Base-by-base conservation (phyloP, 2,797 vertebrate genomes). In the Chelon labrosus region DNA sequence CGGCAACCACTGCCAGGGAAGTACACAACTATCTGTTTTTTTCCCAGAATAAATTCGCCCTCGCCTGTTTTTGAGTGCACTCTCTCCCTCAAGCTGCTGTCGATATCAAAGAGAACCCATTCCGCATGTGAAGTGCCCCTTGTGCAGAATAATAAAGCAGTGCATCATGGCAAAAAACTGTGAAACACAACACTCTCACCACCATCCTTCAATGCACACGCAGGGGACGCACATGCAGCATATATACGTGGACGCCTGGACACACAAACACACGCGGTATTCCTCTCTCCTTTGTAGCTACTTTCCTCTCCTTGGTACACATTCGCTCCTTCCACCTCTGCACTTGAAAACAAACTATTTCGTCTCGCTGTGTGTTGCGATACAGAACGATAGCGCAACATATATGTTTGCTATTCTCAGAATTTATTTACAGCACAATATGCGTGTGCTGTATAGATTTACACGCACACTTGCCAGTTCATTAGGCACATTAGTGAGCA, bases 81-180 rank as follows among this genome's bases (percentile, higher is more conserved):
- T 95, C 94, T 94, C 93, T 94, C 89, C 89, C 92, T 94, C 93
- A 94, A 93, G 91, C 94, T 94, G 93, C 93, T 91, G 92, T 93
- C 93, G 90, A 93, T 94, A 94, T 95, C 94, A 95, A 95, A 95
- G 94, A 94, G 94, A 93, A 92, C 86, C 90, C 91, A 93, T 94
- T 92, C 90, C 91, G 73, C 90, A 92, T 93, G 89, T 95, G 93
- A 95, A 95, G 95, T 94, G 93, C 90, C 92, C 93, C 93, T 94
- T 92, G 92, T 92, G 88, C 93, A 68, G 88, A 92, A 94, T 94
- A 94, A 95, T 95, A 92, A 94, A 94, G 90, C 92, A 92, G 91
- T 92, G 91, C 93, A 94, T 94, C 93, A 91, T 93, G 92, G 91
- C 89, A 88, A 90, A 94, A 94, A 95, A 93, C 94, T 94, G 94